Evolutionary conservation across 2,797 vertebrate genomes (phyloP).

Genomic region (Oryzias dopingdopingensis): DNA sequence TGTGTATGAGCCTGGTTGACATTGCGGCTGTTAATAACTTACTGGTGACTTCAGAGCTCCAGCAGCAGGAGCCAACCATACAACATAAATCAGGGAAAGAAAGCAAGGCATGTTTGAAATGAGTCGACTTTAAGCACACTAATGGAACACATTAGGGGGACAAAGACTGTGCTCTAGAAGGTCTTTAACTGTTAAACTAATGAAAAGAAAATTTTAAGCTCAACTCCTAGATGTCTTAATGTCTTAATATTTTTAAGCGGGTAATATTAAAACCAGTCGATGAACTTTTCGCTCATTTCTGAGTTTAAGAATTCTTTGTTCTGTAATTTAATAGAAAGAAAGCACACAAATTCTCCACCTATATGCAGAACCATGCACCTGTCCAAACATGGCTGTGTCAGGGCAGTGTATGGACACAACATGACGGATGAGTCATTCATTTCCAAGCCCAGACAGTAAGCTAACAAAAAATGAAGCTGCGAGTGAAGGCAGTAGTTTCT

Average conservation of each 20-base stretch:
- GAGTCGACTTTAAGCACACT: constrained; percentile 1
- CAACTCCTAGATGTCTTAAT: constrained; percentile 13
- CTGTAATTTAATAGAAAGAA: constrained; percentile 18
- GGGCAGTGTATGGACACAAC: constrained; percentile 41
- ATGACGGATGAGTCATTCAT: constrained; percentile 65
- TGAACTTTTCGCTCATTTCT: too few species aligned
- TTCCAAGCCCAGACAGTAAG: constrained; percentile 46
- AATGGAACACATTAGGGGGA: constrained; percentile 8
- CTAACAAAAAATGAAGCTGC: constrained; percentile 22
- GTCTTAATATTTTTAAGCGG: constrained; percentile 35
- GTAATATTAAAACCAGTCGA: constrained; percentile 6
- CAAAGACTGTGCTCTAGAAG: not conserved
- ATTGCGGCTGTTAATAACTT: constrained; percentile 33
- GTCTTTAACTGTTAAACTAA: not conserved
- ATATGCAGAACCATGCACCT: constrained; percentile 65
- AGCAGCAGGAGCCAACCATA: constrained; percentile 40
- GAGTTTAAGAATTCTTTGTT: constrained; percentile 25
- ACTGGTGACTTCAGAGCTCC: constrained; percentile 29
- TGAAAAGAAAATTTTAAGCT: not conserved
- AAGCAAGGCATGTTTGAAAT: constrained; percentile 9
- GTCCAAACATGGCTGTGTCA: constrained; percentile 70
- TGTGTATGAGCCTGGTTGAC: constrained; percentile 15
- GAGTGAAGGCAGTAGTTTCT: constrained; percentile 3
- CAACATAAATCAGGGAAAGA: constrained; percentile 22
- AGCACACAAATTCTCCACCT: constrained; percentile 9